Percentiles rank a stretch among this genome's conserved stretches.
Evolutionary conservation across 1,140 invertebrate genomes (phyloP).

Genomic region (Bombus fervidus): DNA sequence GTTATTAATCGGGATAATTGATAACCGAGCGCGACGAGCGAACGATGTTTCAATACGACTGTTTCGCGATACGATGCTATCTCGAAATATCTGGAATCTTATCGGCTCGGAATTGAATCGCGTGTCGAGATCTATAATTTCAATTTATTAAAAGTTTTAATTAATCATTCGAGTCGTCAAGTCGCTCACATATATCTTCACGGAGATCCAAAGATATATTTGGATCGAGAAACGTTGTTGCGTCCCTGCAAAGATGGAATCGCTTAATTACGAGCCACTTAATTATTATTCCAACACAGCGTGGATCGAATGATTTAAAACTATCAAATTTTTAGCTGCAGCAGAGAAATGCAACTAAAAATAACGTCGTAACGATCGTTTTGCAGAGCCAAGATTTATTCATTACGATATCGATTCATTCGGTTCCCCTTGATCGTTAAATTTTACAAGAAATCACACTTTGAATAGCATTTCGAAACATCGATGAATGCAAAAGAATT

Average conservation of each 20-base stretch:
- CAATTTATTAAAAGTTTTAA: neutral
- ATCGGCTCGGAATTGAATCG: neutral
- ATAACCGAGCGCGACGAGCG: neutral
- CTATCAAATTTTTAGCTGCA: neutral
- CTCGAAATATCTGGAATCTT: neutral
- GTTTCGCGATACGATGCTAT: neutral
- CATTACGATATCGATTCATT: neutral
- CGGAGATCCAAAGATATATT: neutral
- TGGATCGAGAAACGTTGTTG: neutral
- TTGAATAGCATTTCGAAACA: neutral
- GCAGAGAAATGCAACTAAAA: neutral
- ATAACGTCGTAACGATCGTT: neutral
- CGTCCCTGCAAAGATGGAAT: too few species aligned
- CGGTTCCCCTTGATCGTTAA: neutral
- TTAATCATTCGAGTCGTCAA: neutral
- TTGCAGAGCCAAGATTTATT: neutral
- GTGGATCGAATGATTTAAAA: neutral
- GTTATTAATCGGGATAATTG: neutral
- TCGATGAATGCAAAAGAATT: neutral
- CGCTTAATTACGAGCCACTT: neutral
- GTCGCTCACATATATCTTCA: neutral
- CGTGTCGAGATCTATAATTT: neutral
- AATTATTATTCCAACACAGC: neutral
- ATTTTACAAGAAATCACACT: neutral
- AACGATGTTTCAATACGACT: neutral